Evolutionary conservation across 2,797 vertebrate species (phyloP).

Genomic region (Cetoscarus ocellatus): DNA sequence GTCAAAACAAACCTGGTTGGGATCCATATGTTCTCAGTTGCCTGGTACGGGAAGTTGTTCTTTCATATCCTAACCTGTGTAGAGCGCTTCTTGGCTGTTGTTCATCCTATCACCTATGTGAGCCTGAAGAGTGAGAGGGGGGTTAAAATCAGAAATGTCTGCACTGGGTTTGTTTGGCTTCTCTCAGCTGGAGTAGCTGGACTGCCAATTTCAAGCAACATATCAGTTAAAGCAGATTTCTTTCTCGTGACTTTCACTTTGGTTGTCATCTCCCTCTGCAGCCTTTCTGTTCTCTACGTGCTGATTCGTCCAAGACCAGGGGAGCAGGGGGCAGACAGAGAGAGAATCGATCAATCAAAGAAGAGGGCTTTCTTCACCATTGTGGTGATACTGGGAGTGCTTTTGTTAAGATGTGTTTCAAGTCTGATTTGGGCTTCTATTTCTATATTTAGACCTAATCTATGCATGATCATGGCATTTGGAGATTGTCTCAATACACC

Average conservation of each 20-base stretch:
- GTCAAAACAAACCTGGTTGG: not conserved
- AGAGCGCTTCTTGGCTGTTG: constrained; percentile 49
- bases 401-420: not conserved
- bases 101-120: constrained; percentile 44
- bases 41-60: not conserved
- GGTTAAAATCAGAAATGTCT: constrained; percentile 32
- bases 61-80: constrained; percentile 40
- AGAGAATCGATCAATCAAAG: not conserved
- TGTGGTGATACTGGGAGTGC: not conserved
- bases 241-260: fast-evolving
- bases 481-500: not conserved
- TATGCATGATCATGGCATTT: too few species aligned
- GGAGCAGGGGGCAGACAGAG: not conserved
- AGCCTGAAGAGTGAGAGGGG: constrained; percentile 19
- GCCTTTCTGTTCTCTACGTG: not conserved
- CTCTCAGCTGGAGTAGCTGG: not conserved
- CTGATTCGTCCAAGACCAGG: not conserved
- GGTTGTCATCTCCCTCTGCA: not conserved
- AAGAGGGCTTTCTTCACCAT: not conserved
- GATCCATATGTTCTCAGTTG: not conserved
- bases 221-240: fast-evolving
- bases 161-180: constrained; percentile 26
- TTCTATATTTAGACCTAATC: not conserved
- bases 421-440: not conserved
- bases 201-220: fast-evolving